Percentiles rank a stretch among this genome's conserved stretches.
Conservation (phyloP, 2,113 vertebrate species). For the Clupea harengus region DNA sequence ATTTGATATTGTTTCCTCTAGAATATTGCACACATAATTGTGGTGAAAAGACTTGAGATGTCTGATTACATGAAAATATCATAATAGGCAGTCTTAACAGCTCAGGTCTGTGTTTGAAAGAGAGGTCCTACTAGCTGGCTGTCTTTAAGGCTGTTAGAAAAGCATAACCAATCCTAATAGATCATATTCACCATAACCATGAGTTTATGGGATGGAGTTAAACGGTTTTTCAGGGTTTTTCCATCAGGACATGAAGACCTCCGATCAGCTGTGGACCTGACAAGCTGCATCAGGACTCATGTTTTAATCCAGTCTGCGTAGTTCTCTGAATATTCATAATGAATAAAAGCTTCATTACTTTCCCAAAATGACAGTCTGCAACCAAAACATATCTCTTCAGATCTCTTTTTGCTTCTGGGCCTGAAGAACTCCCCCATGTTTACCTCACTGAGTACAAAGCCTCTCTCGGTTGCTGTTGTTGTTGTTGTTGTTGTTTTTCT, state of each 20-base stretch:
- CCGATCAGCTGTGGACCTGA: not conserved
- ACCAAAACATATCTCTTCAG: not conserved
- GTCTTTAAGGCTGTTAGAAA: not conserved
- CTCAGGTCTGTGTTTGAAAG: not conserved
- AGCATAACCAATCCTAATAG: not conserved
- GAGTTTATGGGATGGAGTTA: not conserved
- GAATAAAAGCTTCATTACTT: not conserved
- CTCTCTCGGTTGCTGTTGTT: not conserved
- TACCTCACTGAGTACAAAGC: conserved; percentile 2
- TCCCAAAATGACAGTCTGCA: conserved; percentile 1
- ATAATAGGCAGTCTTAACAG: not conserved
- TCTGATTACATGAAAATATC: not conserved
- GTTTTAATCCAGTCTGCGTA: not conserved
- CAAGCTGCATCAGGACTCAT: not conserved
- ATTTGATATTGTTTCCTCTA: not conserved
- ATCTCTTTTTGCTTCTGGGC: conserved; percentile 2
- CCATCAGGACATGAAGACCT: not conserved
- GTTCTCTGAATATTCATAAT: not conserved
- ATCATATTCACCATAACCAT: not conserved
- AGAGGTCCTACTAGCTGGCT: not conserved
- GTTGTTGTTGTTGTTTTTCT: conserved; percentile 4
- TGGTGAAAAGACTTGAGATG: not conserved
- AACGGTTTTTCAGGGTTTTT: not conserved
- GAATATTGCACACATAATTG: conserved; percentile 13
- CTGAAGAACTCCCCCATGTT: not conserved